phyloP scores from a whole-genome alignment of 1,140 invertebrate genomes.

The Drosophila bocki region DNA sequence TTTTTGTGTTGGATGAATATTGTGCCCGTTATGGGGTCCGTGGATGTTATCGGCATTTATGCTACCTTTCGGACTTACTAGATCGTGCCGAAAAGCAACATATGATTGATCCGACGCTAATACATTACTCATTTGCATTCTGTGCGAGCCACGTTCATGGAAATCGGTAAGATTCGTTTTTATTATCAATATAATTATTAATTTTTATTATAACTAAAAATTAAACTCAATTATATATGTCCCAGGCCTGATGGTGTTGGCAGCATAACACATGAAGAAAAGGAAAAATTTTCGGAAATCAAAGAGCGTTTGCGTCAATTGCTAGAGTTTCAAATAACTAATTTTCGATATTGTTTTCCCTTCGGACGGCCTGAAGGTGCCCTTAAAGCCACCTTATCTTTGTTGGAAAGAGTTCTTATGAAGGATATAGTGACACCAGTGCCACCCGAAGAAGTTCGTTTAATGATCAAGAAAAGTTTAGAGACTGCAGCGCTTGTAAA shows the following conservation, averaged over 20 bases:
- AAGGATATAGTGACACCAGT: conserved; percentile 99
- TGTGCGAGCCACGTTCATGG: conserved; percentile 99
- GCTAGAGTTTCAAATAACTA: conserved; percentile 99
- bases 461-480: conserved; percentile 97
- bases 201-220: conserved; percentile 10
- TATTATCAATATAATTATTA: conserved; percentile 19
- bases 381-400: conserved; percentile 97
- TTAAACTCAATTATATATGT: neutral
- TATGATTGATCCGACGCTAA: conserved; percentile 98
- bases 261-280: conserved; percentile 98
- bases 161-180: conserved; percentile 86
- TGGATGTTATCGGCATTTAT: conserved; percentile 98
- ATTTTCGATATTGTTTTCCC: conserved; percentile 99
- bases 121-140: conserved; percentile 99
- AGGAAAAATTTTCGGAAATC: conserved; percentile 98
- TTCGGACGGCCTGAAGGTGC: conserved; percentile 99
- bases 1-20: conserved; percentile 99
- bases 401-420: conserved; percentile 98
- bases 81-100: conserved; percentile 96
- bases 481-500: conserved; percentile 99
- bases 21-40: conserved; percentile 98
- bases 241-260: conserved; percentile 98
- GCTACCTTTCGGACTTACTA: conserved; percentile 97
- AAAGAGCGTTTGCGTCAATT: conserved; percentile 97
- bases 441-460: conserved; percentile 97